Base-by-base conservation (phyloP, 2,113 vertebrate genomes). In the Paedocypris sp. region DNA sequence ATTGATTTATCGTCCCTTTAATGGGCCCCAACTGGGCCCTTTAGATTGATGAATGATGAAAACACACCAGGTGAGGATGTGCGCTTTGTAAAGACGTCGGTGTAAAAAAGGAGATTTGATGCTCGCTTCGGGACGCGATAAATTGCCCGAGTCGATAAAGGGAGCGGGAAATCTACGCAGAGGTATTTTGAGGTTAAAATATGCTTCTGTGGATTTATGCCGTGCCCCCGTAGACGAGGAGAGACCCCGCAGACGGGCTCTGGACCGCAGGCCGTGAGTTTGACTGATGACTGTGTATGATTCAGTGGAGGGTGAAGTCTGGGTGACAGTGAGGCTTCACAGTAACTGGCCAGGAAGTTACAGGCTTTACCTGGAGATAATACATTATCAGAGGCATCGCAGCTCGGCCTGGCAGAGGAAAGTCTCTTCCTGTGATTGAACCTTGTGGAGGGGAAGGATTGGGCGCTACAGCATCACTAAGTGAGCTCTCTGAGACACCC, bases 291-390 rank as follows among this genome's bases (percentile, higher is more conserved):
- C 50, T 12, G 19, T 29, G 32, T 6, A 13, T 39, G 47, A 53
- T 39, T 38, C 29, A 36, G 25, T 16, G n/a, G 20, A 20, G 13
- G 11, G 18, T 42, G 42, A 13, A 29, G 26, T 16, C 39, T 28
- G 28, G 3, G 15, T 51, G 16, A 52, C 39, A 18, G 28, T 5
- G 2, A 18, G 16, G 18, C 51, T 54, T 60, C 11, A 28, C 29
- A 26, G 48, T 39, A 39, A 53, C n/a, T 11, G 28, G 42, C 22
- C 11, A 33, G 16, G 25, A 43, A 51, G 25, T 33, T 12, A 47
- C 31, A 60, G 33, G 38, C 35, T 15, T 31, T 32, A 60, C 64
- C 26, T 66, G 48, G 29, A 53, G 48, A 61, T 67, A 45, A 45
- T 33, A 62, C n/a, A 61, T 62, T 48, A 56, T 62, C 64, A 48